A percentile compares a stretch with the other conserved stretches of the same genome.
These are phyloP conservation scores for Chitala chitala DNA, from an alignment of 2,113 vertebrate species.

Conservation along the genomic window DNA sequence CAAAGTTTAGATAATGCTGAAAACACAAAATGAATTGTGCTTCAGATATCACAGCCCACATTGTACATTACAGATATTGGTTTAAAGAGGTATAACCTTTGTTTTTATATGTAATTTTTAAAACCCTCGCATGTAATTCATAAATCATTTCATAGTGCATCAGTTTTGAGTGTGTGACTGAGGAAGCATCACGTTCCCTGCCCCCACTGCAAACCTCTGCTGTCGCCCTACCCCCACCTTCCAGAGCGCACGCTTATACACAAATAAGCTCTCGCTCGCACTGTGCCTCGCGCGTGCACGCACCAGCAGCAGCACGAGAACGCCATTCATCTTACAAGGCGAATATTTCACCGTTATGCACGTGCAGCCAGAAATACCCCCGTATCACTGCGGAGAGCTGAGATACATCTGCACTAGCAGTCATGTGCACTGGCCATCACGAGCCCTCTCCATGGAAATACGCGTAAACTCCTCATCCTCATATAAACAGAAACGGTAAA, in stretches of 20 bases:
- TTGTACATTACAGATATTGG: too few relatives aligned
- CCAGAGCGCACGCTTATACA: constrained; percentile 31
- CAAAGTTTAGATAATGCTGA: constrained; percentile 15
- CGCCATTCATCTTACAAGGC: constrained; percentile 33
- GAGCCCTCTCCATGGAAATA: background rate
- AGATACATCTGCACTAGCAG: background rate
- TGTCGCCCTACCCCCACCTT: constrained; percentile 41
- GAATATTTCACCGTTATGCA: constrained; percentile 18
- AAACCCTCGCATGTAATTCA: constrained; percentile 30
- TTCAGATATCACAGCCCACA: background rate
- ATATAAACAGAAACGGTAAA: background rate
- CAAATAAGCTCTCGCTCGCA: background rate
- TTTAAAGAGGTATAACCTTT: background rate
- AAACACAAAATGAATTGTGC: background rate
- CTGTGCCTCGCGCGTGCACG: background rate
- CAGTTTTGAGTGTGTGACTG: constrained; percentile 58
- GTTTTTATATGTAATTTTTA: constrained; percentile 1
- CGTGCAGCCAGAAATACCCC: constrained; percentile 13
- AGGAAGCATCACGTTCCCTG: constrained; percentile 64
- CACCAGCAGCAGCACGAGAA: background rate
- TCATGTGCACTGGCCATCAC: background rate
- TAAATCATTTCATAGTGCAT: constrained; percentile 42
- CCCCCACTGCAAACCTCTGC: constrained; percentile 44
- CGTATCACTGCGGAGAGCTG: background rate
- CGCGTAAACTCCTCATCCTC: background rate